These are phyloP conservation scores for Eugnorisma glareosa DNA, from an alignment of 2,888 invertebrate genomes.

Conservation along the genomic window DNA sequence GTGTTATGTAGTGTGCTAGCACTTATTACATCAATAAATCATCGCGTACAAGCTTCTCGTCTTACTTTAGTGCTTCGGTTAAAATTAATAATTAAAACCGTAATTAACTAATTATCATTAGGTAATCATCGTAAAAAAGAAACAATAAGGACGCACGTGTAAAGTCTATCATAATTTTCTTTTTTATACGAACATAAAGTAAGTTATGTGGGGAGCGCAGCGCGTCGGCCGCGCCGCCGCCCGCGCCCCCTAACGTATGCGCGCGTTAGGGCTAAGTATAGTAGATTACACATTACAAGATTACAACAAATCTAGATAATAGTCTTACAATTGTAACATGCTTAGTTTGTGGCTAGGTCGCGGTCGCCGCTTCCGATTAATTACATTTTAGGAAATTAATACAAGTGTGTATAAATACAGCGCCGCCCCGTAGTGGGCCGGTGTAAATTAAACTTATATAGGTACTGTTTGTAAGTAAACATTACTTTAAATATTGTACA, in stretches of 20 bases:
- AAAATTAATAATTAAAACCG: constrained; percentile 91
- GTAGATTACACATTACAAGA: constrained; percentile 84
- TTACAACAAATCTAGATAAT: constrained; percentile 90
- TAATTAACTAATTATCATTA: constrained; percentile 91
- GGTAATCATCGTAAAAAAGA: constrained; percentile 85
- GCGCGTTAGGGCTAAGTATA: constrained; percentile 84
- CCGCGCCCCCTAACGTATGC: constrained; percentile 66
- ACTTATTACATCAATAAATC: constrained; percentile 88
- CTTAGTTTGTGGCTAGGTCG: constrained; percentile 85
- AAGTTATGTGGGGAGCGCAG: constrained; percentile 71
- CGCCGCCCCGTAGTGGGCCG: constrained; percentile 79
- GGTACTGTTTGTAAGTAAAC: constrained; percentile 87
- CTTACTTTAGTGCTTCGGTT: constrained; percentile 89
- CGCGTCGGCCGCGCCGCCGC: constrained; percentile 42
- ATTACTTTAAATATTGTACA: constrained; percentile 89
- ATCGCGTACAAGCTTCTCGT: constrained; percentile 88
- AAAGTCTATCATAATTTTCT: constrained; percentile 90
- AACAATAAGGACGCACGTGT: constrained; percentile 89
- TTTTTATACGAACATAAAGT: constrained; percentile 89
- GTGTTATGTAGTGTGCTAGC: constrained; percentile 87
- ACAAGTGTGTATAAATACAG: constrained; percentile 87
- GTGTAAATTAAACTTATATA: constrained; percentile 88
- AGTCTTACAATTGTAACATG: constrained; percentile 89
- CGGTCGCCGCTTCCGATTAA: constrained; percentile 86
- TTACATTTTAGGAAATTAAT: constrained; percentile 89